Evolutionary conservation across 2,797 vertebrate species (phyloP), one percentile per base, ranked within the genome.

Genomic region (Telmatherina bonti): DNA sequence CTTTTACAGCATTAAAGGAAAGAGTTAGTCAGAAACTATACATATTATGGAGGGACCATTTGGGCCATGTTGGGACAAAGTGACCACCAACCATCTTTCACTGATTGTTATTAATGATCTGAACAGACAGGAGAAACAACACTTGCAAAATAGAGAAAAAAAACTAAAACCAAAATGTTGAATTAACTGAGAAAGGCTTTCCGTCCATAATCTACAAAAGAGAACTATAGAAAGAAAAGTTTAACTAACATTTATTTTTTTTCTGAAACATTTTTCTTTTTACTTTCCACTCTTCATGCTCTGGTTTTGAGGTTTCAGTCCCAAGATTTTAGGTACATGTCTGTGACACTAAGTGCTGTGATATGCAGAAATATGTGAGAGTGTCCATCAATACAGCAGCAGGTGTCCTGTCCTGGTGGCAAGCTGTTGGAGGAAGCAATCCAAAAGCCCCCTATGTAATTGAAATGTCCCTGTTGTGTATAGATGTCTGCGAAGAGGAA

Each of bases 381-480:
- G 70, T 70, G 74, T 85, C 66, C 29, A 59, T 79, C 69, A 85
- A 63, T 67, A 84, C 79, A 53, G 10, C 68, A 70, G 77, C 76
- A 76, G 70, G 78, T 62, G 59, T 55, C 13, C 56, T 31, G n/a
- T 81, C 76, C 76, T 72, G 67, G 24, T 65, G 62, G 38, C 41
- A 41, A 72, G 43, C 67, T 52, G 60, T 73, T 59, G 60, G 33
- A 43, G 73, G 35, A 71, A 70, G 78, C 73, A 78, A 83, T 80
- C 47, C 9, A 67, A 82, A 83, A 81, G 38, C 65, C 36, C 51
- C 45, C 81, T 20, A 24, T 78, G 79, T 86, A 84, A 90, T 86
- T 86, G 84, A 84, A 91, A 86, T 89, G 82, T 84, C 88, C 81
- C 85, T 81, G 79, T 80, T 85, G 86, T 90, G 69, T 88, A 83